phyloP scores from a whole-genome alignment of 2,888 invertebrate genomes.

The Ennomos fuscantarius region DNA sequence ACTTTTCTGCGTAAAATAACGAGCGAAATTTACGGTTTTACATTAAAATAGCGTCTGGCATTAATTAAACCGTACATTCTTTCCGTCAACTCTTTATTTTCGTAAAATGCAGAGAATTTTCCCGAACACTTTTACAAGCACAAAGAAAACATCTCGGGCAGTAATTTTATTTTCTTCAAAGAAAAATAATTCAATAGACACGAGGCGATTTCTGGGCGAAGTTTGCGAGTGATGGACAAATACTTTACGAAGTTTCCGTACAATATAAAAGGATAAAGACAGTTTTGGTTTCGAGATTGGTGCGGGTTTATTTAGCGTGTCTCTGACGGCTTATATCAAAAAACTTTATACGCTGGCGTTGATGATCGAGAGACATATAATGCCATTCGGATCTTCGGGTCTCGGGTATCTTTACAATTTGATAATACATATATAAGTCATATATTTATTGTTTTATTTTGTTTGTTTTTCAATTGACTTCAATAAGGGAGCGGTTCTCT shows the following conservation, averaged over 20 bases:
- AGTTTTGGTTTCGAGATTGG: constrained; percentile 47
- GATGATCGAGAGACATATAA: constrained; percentile 13
- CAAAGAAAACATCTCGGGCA: constrained; percentile 30
- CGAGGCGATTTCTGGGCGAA: constrained; percentile 44
- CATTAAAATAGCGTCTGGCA: constrained; percentile 4
- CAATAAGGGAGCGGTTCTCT: no score
- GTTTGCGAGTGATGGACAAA: constrained; percentile 47
- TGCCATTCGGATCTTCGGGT: neutral
- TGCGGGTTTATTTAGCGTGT: constrained; percentile 45
- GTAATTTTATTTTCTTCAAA: constrained; percentile 37
- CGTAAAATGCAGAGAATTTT: constrained; percentile 27
- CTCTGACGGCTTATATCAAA: constrained; percentile 44
- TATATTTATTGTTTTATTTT: no score
- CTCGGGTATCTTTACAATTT: no score
- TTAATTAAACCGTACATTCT: constrained; percentile 21
- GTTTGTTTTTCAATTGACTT: no score
- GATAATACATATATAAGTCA: no score
- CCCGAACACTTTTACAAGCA: constrained; percentile 14
- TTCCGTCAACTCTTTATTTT: constrained; percentile 18
- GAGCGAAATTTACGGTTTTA: neutral
- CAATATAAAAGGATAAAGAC: constrained; percentile 50
- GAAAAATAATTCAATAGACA: constrained; percentile 40
- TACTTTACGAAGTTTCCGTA: constrained; percentile 47
- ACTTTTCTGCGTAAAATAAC: neutral
- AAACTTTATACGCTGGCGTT: constrained; percentile 40